Base-by-base conservation (phyloP, 2,888 invertebrate species). In the Heliconius hortense region DNA sequence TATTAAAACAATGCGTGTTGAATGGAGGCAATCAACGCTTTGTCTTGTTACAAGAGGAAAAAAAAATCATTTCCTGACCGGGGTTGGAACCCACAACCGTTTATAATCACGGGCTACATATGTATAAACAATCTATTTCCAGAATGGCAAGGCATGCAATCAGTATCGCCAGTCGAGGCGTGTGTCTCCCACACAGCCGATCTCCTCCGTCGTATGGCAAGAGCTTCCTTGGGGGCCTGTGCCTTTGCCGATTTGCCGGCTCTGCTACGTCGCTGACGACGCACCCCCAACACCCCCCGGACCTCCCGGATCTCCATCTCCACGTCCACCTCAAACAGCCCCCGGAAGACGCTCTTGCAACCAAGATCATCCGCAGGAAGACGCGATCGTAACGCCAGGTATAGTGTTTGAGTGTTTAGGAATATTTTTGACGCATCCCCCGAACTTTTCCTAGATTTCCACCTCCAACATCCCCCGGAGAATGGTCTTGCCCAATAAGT, bases 231-330 rank as follows among this genome's bases (percentile, higher is more conserved):
- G 81, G 98, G 98, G 86, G 97, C 98, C 78, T 98, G 98, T 95
- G 99, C 98, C 90, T 99, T 99, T 94, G 97, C 98, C 85, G 97
- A 97, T 93, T 96, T 98, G 86, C 96, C 97, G 86, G 97, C 97
- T 90, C 96, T 97, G 88, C 95, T 97, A 91, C 95, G 95, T 82
- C 95, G 95, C 95, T 96, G 96, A 95, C 95, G 86, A 91, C 86
- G 92, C 94, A 93, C 93, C 93, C 67, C 74, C 69, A 78, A 81
- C 85, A 83, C 70, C 60, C 59, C 79, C 28, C 79, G 66, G 73
- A 67, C 73, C 68, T 69, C 71, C 74, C 74, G 74, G 75, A 66
- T 77, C 70, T 66, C 77, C 76, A 66, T 76, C 70, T 66, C 77
- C 39, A 39, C 53, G 53, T 53, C 15, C 48, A 39, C 68, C 18